These are phyloP conservation scores for Dreissena rostriformis DNA, from an alignment of 1,140 invertebrate genomes.

Conservation along the genomic window DNA sequence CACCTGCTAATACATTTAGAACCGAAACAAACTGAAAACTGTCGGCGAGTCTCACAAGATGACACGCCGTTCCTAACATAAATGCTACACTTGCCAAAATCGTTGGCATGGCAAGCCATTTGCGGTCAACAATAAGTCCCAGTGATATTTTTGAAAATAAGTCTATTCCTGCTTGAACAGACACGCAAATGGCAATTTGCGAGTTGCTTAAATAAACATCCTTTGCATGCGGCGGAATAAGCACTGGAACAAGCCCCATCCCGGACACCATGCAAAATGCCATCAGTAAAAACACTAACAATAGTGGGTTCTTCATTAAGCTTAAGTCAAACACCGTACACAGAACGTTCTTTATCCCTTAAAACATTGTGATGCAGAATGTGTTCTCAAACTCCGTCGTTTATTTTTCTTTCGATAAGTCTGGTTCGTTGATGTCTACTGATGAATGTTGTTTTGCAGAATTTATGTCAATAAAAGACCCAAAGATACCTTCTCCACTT, in stretches of 20 bases:
- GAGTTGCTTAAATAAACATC: slow-evolving; percentile 35
- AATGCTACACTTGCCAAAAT: slow-evolving; percentile 11
- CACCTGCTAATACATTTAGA: slow-evolving; percentile 25
- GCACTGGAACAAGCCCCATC: background rate
- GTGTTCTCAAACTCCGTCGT: too few species aligned
- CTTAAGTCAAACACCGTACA: slow-evolving; percentile 31
- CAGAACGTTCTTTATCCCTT: background rate
- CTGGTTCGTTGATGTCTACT: too few species aligned
- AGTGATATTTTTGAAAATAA: slow-evolving; percentile 29
- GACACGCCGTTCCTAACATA: slow-evolving; percentile 10
- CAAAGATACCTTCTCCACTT: slow-evolving; percentile 12
- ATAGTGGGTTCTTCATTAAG: slow-evolving; percentile 33
- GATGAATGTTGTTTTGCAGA: background rate
- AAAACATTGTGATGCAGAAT: too few species aligned
- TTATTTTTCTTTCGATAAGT: too few species aligned
- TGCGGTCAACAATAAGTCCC: slow-evolving; percentile 21
- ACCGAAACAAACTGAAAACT: background rate
- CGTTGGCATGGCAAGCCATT: slow-evolving; percentile 3
- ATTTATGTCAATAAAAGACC: slow-evolving; percentile 27
- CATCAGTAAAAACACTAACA: slow-evolving; percentile 34
- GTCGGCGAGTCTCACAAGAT: slow-evolving; percentile 18
- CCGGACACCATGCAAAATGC: slow-evolving; percentile 36
- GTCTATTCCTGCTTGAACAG: slow-evolving; percentile 15
- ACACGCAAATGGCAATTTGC: slow-evolving; percentile 21
- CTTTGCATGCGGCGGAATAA: slow-evolving; percentile 11